A percentile compares a stretch with the other conserved stretches of the same genome.
phyloP scores from a whole-genome alignment of 2,888 invertebrate genomes.

The Ormyrus rosae region DNA sequence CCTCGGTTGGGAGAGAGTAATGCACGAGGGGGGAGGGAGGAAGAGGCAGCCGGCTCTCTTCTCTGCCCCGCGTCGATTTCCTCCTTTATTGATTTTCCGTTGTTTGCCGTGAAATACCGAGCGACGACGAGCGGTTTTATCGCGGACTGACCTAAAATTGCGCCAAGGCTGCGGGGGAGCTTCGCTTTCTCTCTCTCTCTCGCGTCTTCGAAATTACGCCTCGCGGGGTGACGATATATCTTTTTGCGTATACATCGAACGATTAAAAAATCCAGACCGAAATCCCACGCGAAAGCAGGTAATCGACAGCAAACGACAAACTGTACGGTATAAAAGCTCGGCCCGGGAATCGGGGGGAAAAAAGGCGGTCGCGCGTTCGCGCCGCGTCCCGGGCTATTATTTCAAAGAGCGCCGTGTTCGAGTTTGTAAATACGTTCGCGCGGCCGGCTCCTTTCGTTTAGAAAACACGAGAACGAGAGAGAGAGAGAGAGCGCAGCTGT shows the following conservation, averaged over 20 bases:
- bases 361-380: no score
- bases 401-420: conserved; percentile 34
- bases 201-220: conserved; percentile 30
- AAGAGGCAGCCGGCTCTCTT: neutral
- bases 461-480: conserved; percentile 7
- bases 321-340: no score
- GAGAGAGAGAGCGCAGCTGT: neutral
- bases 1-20: neutral
- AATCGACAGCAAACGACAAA: no score
- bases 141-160: conserved; percentile 52
- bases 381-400: conserved; percentile 9
- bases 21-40: neutral
- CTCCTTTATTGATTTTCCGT: conserved; percentile 52
- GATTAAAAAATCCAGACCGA: no score
- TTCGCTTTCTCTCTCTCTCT: neutral
- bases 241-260: no score
- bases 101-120: conserved; percentile 45
- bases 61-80: conserved; percentile 35
- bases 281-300: no score
- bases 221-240: neutral
- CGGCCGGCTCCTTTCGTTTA: conserved; percentile 21
- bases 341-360: no score
- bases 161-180: neutral
- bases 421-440: conserved; percentile 47
- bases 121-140: conserved; percentile 45